Base-by-base conservation (phyloP, 1,140 invertebrate species). In the Octopus sinensis region DNA sequence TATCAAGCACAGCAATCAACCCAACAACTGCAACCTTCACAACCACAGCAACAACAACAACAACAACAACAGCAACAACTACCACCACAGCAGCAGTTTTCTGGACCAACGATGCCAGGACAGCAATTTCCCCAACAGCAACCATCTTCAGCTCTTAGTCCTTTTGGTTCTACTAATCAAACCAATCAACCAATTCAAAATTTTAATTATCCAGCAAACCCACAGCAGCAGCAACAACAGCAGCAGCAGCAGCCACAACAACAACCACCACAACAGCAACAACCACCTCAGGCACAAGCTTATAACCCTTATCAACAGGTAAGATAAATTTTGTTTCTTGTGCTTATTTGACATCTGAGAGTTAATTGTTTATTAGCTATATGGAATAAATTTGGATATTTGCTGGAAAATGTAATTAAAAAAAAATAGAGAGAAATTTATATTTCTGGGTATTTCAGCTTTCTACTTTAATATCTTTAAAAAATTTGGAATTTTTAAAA, bases 21-120 rank as follows among this genome's bases (percentile, higher is more conserved):
- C 52, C 82, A 81, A 76, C 83, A 84, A 13, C 79, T 54, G 30
- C 13, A 56, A 10, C 79, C 76, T 78, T n/a, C 62, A 79, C 83
- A 79, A 56, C 83, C 80, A 82, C 82, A 83, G 53, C 80, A 83
- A 56, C 79, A 76, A 23, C 82, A 82, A n/a, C 83, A 83, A 73
- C 87, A 84, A 68, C 82, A 52, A 51, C 86, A 82, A 23, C 86
- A 79, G 17, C 78, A 53, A 12, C 23, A 75, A 30, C 54, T 51
- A 13, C 76, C 62, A 53, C 79, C 78, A 17, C 53, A 71, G 54
- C 80, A 54, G 52, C 82, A 80, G 79, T 54, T 76, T 43, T 75
- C 82, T 10, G 76, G 53, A 12, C 9, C 9, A 12, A 17, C 56
- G 17, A 17, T 62, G 56, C 56, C 56, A 12, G 68, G 68, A 10